A percentile compares a stretch with the other conserved stretches of the same genome.
Evolutionary conservation across 2,113 vertebrate genomes (phyloP).

Genomic region (Cynocephalus volans): DNA sequence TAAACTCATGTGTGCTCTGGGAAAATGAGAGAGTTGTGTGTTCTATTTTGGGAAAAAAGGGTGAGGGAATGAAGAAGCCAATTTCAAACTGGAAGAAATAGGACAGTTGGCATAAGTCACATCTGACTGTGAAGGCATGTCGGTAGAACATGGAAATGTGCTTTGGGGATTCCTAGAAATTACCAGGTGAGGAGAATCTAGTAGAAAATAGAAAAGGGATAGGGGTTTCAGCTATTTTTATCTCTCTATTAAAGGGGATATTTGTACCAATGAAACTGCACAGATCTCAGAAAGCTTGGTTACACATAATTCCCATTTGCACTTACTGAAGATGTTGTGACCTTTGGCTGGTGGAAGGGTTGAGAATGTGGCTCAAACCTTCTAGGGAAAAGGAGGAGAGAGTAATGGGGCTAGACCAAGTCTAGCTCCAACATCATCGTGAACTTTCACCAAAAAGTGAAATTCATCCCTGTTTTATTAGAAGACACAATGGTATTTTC

Average conservation of each 20-base stretch:
- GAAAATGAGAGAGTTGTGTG: neutral
- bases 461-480: neutral
- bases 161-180: neutral
- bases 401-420: too few relatives aligned
- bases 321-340: too few relatives aligned
- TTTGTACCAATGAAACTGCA: neutral
- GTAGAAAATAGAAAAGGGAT: neutral
- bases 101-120: neutral
- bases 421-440: too few relatives aligned
- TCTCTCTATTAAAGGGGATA: neutral
- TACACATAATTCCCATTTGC: too few relatives aligned
- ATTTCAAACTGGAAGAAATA: neutral
- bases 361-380: too few relatives aligned
- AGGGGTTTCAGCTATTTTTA: neutral
- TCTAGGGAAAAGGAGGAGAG: too few relatives aligned
- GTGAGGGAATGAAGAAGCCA: neutral
- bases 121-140: neutral
- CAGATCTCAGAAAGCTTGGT: neutral
- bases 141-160: neutral
- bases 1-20: neutral
- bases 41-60: neutral
- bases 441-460: neutral
- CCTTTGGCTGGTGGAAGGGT: too few relatives aligned
- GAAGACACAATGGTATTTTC: neutral
- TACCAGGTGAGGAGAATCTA: neutral